Evolutionary conservation across 2,888 invertebrate species (phyloP).

Genomic region (Tipula helvola): DNA sequence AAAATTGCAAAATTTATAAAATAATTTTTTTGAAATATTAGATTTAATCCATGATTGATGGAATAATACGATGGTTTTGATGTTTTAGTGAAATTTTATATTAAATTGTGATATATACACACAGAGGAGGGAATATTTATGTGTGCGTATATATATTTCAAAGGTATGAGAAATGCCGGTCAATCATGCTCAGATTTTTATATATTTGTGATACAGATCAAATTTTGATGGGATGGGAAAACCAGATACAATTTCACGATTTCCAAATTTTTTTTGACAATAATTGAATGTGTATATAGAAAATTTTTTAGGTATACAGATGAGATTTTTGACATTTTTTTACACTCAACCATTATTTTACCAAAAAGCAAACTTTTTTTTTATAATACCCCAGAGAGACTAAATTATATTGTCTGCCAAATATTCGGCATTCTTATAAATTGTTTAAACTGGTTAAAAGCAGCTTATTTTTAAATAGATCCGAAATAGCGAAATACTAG

Average conservation of each 20-base stretch:
- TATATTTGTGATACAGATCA: background rate
- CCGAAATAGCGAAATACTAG: too few species aligned
- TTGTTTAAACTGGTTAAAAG: too few species aligned
- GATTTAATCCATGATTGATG: background rate
- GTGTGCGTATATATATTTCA: background rate
- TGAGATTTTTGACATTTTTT: background rate
- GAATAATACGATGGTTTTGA: background rate
- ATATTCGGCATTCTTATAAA: background rate
- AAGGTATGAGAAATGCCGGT: background rate
- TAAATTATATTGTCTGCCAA: background rate
- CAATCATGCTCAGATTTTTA: background rate
- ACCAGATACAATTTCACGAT: background rate
- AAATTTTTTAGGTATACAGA: background rate
- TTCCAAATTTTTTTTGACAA: background rate
- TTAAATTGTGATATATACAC: background rate
- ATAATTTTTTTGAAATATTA: background rate
- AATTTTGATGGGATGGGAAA: background rate
- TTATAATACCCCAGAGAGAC: background rate
- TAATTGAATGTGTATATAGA: background rate
- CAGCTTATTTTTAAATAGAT: too few species aligned
- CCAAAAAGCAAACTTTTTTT: background rate
- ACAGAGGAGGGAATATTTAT: background rate
- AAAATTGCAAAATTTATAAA: background rate
- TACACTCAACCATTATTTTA: background rate
- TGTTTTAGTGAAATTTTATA: background rate